A percentile compares a stretch with the other conserved stretches of the same genome.
phyloP scores from a whole-genome alignment of 2,888 invertebrate genomes.

The Hyposoter dolosus region DNA sequence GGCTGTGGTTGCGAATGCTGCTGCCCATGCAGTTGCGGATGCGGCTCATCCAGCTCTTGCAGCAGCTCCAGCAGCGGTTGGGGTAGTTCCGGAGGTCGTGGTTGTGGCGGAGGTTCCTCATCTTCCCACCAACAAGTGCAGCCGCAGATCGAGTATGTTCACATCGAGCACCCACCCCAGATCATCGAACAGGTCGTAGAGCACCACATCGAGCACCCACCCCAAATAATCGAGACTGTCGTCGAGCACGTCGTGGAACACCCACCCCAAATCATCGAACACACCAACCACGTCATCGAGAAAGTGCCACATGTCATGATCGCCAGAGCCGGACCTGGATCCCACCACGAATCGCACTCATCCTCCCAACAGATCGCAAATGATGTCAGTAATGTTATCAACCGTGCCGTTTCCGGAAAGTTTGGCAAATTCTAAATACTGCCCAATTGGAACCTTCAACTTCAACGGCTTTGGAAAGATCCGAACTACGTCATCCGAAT shows the following conservation, averaged over 20 bases:
- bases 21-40: neutral
- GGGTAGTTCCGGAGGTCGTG: neutral
- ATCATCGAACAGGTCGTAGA: slow-evolving; percentile 23
- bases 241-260: slow-evolving; percentile 17
- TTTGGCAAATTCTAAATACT: neutral
- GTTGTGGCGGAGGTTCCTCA: neutral
- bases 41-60: neutral
- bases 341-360: neutral
- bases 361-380: neutral
- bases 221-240: slow-evolving; percentile 27
- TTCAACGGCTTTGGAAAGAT: neutral
- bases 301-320: slow-evolving; percentile 17
- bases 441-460: neutral
- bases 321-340: neutral
- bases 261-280: slow-evolving; percentile 11
- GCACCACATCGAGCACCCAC: slow-evolving; percentile 33
- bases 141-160: slow-evolving; percentile 17
- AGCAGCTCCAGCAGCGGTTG: neutral
- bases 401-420: neutral
- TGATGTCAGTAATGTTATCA: no score
- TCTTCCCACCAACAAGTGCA: neutral
- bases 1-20: neutral
- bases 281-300: neutral
- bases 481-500: neutral
- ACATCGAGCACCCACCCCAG: slow-evolving; percentile 25